phyloP scores from a whole-genome alignment of 2,113 vertebrate genomes.

The Monarcha castaneiventris region DNA sequence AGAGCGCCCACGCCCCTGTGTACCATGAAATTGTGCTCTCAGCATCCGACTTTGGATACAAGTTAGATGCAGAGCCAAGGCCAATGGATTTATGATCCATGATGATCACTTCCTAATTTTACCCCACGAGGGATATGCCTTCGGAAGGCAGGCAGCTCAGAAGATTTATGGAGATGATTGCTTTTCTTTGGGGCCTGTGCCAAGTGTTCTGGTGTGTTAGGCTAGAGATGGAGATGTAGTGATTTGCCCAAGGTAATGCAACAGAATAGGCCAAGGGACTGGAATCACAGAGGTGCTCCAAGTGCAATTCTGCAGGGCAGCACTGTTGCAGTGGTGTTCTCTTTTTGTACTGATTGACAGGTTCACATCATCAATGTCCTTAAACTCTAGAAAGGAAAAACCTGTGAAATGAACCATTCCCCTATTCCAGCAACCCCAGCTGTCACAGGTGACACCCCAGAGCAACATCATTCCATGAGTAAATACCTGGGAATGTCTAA shows the following conservation, averaged over 20 bases:
- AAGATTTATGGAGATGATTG: neutral
- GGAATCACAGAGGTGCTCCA: neutral
- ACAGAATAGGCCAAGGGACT: neutral
- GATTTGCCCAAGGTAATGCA: neutral
- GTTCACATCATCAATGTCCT: neutral
- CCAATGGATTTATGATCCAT: neutral
- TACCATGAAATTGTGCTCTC: neutral
- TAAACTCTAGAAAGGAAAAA: neutral
- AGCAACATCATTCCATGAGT: neutral
- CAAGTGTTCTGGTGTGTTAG: neutral
- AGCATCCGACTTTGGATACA: neutral
- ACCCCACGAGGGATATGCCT: neutral
- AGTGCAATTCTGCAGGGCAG: neutral
- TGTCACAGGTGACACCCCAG: neutral
- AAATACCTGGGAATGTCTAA: neutral
- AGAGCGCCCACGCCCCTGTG: rapidly evolving
- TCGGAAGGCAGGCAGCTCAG: neutral
- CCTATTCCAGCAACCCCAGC: neutral
- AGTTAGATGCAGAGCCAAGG: neutral
- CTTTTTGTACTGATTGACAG: neutral
- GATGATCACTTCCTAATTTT: neutral
- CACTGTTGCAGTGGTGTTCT: neutral
- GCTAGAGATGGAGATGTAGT: neutral
- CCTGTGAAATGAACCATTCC: neutral
- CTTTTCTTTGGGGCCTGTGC: neutral